Base-by-base conservation (phyloP, 1,140 invertebrate genomes). In the Drosophila pallidifrons region DNA sequence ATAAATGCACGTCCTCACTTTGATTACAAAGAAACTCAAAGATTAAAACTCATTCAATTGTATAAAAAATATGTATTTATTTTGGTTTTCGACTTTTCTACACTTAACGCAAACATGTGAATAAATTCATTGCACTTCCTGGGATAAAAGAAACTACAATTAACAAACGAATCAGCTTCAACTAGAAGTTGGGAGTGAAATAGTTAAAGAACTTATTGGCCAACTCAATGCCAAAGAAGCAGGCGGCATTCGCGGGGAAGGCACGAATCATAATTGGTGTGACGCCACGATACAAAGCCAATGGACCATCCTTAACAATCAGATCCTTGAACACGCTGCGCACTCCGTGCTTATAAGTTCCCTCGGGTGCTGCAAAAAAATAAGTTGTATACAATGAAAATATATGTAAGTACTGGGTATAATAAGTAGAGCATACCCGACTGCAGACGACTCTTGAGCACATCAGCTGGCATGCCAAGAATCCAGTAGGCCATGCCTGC, bases 401-500 rank as follows among this genome's bases (percentile, higher is more conserved):
- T 67, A 11, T 2, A 6, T 43, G 20, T 4, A 5, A 13, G 8
- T 38, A 10, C 5, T 30, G 13, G 0, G 7, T 46, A n/a, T 41
- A 20, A 16, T 8, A 30, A 43, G 10, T 47, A 13, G 10, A 6
- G 82, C 60, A 71, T 93, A 97, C 97, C 97, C 81, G 97, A 99
- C 94, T 99, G 99, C 58, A 99, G 93, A 68, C 98, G 95, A 92
- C 98, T 99, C 93, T 99, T 99, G 11, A 99, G 93, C 13, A 99
- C 98, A 95, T 99, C 99, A 43, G 98, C 96, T n/a, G 98, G 98
- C 95, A 99, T 99, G 76, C 97, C 98, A 25, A 99, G 95, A 3
- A 96, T 90, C 99, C 99, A 99, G 93, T 99, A 99, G 75, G 96
- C 96, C 91, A 99, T 98, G 61, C 99, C 99, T 70, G 99, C 98